Conservation (phyloP, 37 sponge, comb jelly and placozoan species). For the Eunapius fragilis region DNA sequence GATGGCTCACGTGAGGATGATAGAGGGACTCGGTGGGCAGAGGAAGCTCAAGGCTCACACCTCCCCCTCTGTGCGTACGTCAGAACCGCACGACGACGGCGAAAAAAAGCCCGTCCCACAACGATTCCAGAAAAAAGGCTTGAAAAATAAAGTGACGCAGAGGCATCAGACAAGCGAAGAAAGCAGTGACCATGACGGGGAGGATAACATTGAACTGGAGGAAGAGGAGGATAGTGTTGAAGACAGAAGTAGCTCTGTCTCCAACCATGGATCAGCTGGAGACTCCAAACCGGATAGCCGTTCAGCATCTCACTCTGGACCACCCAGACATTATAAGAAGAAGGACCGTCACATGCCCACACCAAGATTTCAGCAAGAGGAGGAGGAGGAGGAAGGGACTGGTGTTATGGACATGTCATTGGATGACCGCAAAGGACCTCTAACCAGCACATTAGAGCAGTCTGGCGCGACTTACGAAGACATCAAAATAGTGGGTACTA, state of each 20-base stretch:
- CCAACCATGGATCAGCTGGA: not conserved
- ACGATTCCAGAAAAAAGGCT: not conserved
- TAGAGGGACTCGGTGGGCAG: not conserved
- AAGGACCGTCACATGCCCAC: conserved; percentile 22
- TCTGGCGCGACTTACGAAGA: not conserved
- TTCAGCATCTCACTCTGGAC: not conserved
- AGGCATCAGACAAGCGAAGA: not conserved
- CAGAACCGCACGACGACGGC: no score
- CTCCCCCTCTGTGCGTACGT: not conserved
- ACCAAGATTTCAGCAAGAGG: not conserved
- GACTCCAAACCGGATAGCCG: not conserved
- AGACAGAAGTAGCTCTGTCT: not conserved
- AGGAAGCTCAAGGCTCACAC: not conserved
- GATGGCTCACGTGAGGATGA: not conserved
- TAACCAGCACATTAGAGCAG: not conserved
- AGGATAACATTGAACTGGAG: not conserved
- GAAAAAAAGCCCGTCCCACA: not conserved
- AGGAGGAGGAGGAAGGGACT: not conserved
- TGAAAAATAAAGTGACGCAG: not conserved
- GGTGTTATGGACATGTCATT: not conserved
- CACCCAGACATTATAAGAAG: conserved; percentile 11
- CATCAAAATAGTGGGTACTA: not conserved
- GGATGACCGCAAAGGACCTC: not conserved
- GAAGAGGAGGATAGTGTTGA: not conserved
- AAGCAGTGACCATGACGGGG: not conserved